A percentile compares a stretch with the other conserved stretches of the same genome.
Evolutionary conservation across 1,140 invertebrate genomes (phyloP).

Genomic region (Aphis gossypii): DNA sequence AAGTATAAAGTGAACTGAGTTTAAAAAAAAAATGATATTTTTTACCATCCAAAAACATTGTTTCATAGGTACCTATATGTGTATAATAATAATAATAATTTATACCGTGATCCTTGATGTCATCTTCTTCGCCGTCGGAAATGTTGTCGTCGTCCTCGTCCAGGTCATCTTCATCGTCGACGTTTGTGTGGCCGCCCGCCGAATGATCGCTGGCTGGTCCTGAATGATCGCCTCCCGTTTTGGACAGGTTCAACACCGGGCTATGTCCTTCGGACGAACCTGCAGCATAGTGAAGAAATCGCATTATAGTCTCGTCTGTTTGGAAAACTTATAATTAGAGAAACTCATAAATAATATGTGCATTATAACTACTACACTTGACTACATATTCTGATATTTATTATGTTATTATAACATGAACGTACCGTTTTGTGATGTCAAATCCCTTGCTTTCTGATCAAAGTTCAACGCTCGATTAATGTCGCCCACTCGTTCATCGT

Average conservation of each 20-base stretch:
- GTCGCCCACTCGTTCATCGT: constrained; percentile 79
- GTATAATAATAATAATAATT: neutral
- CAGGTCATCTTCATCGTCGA: constrained; percentile 79
- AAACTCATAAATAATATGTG: neutral
- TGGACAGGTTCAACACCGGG: constrained; percentile 88
- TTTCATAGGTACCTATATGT: neutral
- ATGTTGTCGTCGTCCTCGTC: constrained; percentile 82
- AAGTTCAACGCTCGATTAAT: constrained; percentile 77
- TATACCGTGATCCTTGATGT: constrained; percentile 78
- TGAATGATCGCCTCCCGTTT: constrained; percentile 73
- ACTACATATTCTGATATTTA: neutral
- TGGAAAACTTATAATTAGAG: no score
- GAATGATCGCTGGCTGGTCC: constrained; percentile 75
- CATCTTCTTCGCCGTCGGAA: constrained; percentile 79
- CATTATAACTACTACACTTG: neutral
- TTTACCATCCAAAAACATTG: neutral
- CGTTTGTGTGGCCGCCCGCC: constrained; percentile 79
- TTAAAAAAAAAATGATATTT: neutral
- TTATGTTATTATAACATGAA: constrained; percentile 50
- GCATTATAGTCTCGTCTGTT: neutral
- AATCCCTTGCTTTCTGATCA: constrained; percentile 81
- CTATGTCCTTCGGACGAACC: constrained; percentile 87
- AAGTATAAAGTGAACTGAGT: neutral
- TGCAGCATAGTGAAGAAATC: constrained; percentile 62
- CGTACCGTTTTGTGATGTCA: constrained; percentile 86